Base-by-base conservation (phyloP, 2,113 vertebrate genomes). In the Cyrtonyx montezumae region DNA sequence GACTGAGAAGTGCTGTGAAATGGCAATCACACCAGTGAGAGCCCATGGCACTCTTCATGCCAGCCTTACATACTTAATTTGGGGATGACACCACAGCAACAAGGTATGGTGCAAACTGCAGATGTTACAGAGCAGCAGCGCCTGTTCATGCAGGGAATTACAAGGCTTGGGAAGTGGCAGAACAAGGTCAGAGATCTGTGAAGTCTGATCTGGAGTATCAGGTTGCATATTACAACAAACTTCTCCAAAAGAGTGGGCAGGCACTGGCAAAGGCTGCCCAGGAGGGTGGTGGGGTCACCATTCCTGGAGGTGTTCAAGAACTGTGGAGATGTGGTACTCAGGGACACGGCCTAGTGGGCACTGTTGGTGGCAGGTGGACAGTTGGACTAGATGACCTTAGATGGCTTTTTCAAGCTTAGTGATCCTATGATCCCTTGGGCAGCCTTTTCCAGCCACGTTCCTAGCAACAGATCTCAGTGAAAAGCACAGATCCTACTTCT, bases 41-140 rank as follows among this genome's bases (percentile, higher is more conserved):
- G 46, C 22, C 61, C 25, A 19, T 37, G 55, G 30, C 8, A 5
- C 11, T 53, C 67, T 36, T 37, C 76, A 32, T 1, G 0, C 13
- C 88, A 84, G 34, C 82, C 48, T 76, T 62, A 48, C n/a, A 34
- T 53, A 7, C 21, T 34, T 4, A 16, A 3, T 46, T 7, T 80
- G 17, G 2, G 1, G 23, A 36, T 0, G 4, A 21, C 56, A 32
- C 26, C 2, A 2, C 6, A 25, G 17, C 26, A 25, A 19, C 26
- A 42, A 70, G 26, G 49, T 20, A 30, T 0, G 26, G 45, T n/a
- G n/a, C 43, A 71, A 68, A 36, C 1, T 28, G 17, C 51, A 83
- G 56, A 7, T 30, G 7, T 16, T 65, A 5, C 26, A 17, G 30
- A 17, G 37, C 18, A 30, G 58, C 1, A 23, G 22, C 28, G n/a